Evolutionary conservation across 2,888 invertebrate genomes (phyloP).

Genomic region (Eumacrocentrus americanus): DNA sequence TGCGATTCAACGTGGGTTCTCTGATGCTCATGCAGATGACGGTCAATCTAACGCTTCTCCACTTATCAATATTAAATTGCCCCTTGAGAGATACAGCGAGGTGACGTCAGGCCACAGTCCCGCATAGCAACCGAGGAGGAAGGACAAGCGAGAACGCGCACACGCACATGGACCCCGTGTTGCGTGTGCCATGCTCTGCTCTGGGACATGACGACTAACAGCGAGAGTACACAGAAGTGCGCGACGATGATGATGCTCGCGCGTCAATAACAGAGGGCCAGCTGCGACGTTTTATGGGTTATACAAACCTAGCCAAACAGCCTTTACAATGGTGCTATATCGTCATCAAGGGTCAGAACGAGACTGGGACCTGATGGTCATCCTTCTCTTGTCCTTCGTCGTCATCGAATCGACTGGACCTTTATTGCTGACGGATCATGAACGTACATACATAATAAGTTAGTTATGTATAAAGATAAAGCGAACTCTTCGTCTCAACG

Average conservation of each 20-base stretch:
- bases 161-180: conserved; percentile 7
- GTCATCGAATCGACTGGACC: no score
- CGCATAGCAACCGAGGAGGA: conserved; percentile 29
- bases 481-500: no score
- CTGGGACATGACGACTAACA: not conserved
- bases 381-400: no score
- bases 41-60: conserved; percentile 39
- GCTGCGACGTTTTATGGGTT: not conserved
- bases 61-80: conserved; percentile 56
- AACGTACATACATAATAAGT: no score
- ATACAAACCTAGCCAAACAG: not conserved
- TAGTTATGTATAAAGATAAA: no score
- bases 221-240: not conserved
- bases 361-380: no score
- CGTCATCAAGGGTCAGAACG: no score
- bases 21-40: no score
- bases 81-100: conserved; percentile 37
- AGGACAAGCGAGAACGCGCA: conserved; percentile 20
- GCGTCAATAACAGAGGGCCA: not conserved
- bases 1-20: no score
- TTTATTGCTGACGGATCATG: no score
- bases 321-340: not conserved
- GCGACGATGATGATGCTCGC: not conserved
- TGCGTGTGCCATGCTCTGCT: not conserved
- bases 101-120: conserved; percentile 48